phyloP scores from a whole-genome alignment of 2,113 vertebrate genomes.

The Peromyscus leucopus region DNA sequence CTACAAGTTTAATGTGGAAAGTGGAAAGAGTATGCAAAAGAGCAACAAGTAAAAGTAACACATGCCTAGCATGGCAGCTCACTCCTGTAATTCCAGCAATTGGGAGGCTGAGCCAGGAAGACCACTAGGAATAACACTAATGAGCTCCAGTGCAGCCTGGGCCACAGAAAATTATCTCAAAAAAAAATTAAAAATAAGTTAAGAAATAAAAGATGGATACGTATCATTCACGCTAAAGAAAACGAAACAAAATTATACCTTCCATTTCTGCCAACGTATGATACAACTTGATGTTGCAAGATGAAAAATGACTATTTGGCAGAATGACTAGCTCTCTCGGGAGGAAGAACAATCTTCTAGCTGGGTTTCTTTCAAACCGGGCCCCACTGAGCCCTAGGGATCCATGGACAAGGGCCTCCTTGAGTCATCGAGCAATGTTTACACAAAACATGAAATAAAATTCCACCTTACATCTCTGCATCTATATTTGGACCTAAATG shows the following conservation, averaged over 20 bases:
- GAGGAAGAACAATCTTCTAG: background rate
- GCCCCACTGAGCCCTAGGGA: background rate
- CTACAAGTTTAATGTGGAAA: background rate
- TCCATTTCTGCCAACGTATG: background rate
- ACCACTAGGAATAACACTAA: background rate
- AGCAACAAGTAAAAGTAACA: background rate
- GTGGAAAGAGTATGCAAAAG: background rate
- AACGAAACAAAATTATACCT: background rate
- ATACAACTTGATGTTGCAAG: background rate
- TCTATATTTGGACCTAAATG: constrained; percentile 52
- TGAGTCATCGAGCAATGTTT: constrained; percentile 17
- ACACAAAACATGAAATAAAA: constrained; percentile 56
- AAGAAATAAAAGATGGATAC: background rate
- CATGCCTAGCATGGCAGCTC: background rate
- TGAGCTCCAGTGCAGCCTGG: background rate
- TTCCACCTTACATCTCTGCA: background rate
- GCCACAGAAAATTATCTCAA: background rate
- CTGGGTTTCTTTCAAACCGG: background rate
- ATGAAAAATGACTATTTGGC: background rate
- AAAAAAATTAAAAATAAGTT: background rate
- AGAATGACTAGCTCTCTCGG: background rate
- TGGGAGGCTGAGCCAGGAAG: background rate
- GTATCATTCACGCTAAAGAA: background rate
- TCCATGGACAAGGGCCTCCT: background rate
- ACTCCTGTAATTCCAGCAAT: background rate